These are phyloP conservation scores for Gobius niger DNA, from an alignment of 2,113 vertebrate genomes.

Conservation along the genomic window DNA sequence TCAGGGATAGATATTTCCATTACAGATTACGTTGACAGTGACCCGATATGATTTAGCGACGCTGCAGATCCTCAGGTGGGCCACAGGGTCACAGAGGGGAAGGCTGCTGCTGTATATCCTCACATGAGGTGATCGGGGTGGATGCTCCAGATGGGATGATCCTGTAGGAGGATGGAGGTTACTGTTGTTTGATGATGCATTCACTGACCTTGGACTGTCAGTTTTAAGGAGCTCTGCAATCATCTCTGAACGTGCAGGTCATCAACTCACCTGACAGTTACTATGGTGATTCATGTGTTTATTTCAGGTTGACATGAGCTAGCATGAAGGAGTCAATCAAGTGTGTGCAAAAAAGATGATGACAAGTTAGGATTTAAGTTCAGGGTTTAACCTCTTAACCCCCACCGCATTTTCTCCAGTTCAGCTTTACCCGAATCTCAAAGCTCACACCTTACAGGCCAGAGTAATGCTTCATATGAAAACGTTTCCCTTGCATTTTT, in stretches of 20 bases:
- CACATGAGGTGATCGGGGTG: slow-evolving; percentile 24
- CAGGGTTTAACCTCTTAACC: no score
- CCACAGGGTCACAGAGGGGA: slow-evolving; percentile 42
- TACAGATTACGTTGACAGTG: background rate
- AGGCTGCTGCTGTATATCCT: slow-evolving; percentile 62
- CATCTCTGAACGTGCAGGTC: slow-evolving; percentile 6
- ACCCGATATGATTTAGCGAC: slow-evolving; percentile 55
- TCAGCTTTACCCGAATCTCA: no score
- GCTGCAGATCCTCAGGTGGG: slow-evolving; percentile 28
- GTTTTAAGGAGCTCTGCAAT: background rate
- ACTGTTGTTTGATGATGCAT: slow-evolving; percentile 30
- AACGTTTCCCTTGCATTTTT: no score
- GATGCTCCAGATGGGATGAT: slow-evolving; percentile 8
- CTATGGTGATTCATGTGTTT: background rate
- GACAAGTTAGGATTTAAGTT: no score
- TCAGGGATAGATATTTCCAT: no score
- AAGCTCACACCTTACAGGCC: no score
- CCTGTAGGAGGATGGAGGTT: slow-evolving; percentile 17
- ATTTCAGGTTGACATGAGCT: background rate
- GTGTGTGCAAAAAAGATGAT: no score
- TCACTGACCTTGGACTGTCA: slow-evolving; percentile 44
- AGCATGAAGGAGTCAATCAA: background rate
- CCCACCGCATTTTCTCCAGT: no score
- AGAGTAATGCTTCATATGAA: no score
- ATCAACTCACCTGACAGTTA: background rate